Evolutionary conservation across 1,140 invertebrate genomes (phyloP).

Genomic region (Aphelinus atriplicis): DNA sequence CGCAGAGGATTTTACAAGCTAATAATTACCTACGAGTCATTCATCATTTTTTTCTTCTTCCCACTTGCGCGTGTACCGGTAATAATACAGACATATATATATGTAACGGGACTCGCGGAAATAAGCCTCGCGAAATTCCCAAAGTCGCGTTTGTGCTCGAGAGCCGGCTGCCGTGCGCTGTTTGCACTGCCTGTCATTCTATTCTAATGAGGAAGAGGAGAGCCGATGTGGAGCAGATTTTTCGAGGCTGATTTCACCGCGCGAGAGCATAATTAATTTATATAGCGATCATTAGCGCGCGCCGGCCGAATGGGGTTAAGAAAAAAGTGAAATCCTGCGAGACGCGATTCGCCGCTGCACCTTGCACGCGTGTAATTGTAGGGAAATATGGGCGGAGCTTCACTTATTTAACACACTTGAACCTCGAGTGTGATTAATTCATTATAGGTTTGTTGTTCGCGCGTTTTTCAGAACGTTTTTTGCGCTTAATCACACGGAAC

Average conservation of each 20-base stretch:
- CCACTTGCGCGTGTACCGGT: background rate
- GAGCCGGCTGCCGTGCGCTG: background rate
- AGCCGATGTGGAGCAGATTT: background rate
- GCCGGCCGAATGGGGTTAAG: background rate
- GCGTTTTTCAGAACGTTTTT: no score
- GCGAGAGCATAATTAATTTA: slow-evolving; percentile 28
- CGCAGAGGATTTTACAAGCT: background rate
- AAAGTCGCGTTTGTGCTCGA: background rate
- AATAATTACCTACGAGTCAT: slow-evolving; percentile 27
- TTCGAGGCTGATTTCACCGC: slow-evolving; percentile 6
- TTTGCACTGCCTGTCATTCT: slow-evolving; percentile 28
- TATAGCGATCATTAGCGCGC: background rate
- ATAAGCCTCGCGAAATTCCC: slow-evolving; percentile 12
- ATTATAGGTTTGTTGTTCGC: no score
- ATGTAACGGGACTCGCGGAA: slow-evolving; percentile 17
- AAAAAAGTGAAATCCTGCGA: slow-evolving; percentile 18
- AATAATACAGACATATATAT: background rate
- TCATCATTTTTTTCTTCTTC: slow-evolving; percentile 14
- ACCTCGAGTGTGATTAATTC: background rate
- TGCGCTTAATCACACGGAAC: no score
- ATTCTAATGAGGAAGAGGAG: slow-evolving; percentile 23
- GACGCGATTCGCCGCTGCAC: no score
- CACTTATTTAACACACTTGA: no score
- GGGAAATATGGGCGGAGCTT: no score
- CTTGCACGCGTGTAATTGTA: no score